phyloP scores from a whole-genome alignment of 2,113 vertebrate genomes.

The Empidonax alnorum region DNA sequence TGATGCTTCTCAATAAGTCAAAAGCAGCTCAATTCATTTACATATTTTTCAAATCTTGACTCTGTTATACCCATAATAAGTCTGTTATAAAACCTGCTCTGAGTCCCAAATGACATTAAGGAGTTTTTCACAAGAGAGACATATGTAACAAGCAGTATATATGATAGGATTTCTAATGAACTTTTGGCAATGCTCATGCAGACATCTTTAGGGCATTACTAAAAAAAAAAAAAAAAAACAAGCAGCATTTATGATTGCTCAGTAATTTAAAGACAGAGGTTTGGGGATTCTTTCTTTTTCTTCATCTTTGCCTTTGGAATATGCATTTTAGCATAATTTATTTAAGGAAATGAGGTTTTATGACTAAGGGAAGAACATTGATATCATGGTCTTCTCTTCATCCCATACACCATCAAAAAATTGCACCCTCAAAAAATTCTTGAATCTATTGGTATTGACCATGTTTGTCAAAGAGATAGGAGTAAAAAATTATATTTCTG shows the following conservation, averaged over 20 bases:
- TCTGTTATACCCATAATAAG: constrained; percentile 52
- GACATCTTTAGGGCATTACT: background rate
- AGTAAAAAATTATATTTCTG: background rate
- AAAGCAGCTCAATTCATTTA: constrained; percentile 59
- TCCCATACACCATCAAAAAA: background rate
- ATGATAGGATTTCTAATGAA: background rate
- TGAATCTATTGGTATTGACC: background rate
- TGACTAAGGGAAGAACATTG: background rate
- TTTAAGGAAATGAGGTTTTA: background rate
- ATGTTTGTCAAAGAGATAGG: background rate
- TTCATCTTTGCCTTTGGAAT: background rate
- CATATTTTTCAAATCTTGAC: constrained; percentile 64
- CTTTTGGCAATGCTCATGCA: background rate
- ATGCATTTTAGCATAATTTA: background rate
- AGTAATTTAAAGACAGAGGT: background rate
- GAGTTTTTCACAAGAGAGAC: constrained; percentile 29
- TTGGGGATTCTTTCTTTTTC: background rate
- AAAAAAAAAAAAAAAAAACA: background rate
- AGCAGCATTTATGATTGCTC: background rate
- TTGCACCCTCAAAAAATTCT: background rate
- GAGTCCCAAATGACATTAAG: constrained; percentile 10
- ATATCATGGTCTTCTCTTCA: background rate
- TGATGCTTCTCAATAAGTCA: constrained; percentile 49
- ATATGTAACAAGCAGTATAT: background rate
- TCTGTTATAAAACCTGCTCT: constrained; percentile 49